phyloP scores from a whole-genome alignment of 2,797 vertebrate species.

The Danio tinwini region DNA sequence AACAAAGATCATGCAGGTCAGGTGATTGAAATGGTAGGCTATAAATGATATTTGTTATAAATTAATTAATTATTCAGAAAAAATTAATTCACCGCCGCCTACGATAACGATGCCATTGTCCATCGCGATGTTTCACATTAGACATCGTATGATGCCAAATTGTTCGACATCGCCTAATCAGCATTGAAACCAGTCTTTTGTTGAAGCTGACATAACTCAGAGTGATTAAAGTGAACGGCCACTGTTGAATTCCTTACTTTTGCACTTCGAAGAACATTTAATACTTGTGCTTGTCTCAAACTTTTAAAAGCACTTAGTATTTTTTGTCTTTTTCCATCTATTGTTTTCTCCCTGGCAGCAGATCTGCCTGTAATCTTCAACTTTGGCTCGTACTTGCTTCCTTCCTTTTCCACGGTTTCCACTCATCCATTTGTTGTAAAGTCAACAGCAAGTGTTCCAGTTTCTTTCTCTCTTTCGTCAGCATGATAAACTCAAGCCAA shows the following conservation, averaged over 20 bases:
- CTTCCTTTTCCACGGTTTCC: slow-evolving; percentile 23
- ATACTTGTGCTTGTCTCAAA: background rate
- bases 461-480: slow-evolving; percentile 6
- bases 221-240: background rate
- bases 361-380: slow-evolving; percentile 68
- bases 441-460: slow-evolving; percentile 9
- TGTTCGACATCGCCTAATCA: no score
- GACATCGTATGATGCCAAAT: no score
- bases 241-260: background rate
- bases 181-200: no score
- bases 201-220: background rate
- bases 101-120: no score
- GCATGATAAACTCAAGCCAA: background rate
- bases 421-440: slow-evolving; percentile 26
- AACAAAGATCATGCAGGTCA: no score
- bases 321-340: background rate
- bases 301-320: background rate
- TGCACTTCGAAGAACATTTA: background rate
- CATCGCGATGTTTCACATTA: no score
- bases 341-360: slow-evolving; percentile 38
- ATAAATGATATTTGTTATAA: no score
- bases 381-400: slow-evolving; percentile 50
- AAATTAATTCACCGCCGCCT: no score
- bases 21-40: no score
- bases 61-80: no score